Evolutionary conservation across 2,888 invertebrate genomes (phyloP), one percentile per base, ranked within the genome.

Genomic region (Caenorhabditis drosophilae): DNA sequence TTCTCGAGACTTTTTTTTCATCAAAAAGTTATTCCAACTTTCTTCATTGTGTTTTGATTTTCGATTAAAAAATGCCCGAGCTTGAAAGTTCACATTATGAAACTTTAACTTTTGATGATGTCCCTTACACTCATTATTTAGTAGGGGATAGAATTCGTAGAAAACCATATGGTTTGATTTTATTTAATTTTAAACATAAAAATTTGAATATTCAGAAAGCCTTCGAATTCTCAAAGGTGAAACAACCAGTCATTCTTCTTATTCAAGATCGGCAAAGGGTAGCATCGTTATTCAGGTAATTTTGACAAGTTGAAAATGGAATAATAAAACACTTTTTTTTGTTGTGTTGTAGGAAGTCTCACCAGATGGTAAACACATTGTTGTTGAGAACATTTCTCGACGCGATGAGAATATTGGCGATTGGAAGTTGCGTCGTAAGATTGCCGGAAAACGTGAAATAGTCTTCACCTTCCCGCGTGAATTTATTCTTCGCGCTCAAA

Each of bases 241-340:
- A 73, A 86, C 86, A 56, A 85, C 86, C 16, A 85, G 85, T 61
- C 86, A 86, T 71, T 85, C 86, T 1, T 86, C 86, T 12, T 87
- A 85, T 83, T 86, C 85, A 74, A 79, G 86, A 59, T 85, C 85
- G 20, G 86, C 86, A 41, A 86, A 86, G 69, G 86, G 86, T 38
- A 85, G 85, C 31, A 82, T 86, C 38, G 80, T 84, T 53, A 85
- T 86, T 62, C 77, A 77, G 66, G 75, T 73, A 36, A 31, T 31
- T 12, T 12, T 31, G 27, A 31, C 16, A 18, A 36, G n/a, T 31
- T 38, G 23, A 40, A 20, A 36, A 23, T 20, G 20, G 31, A 6
- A 9, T 12, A 9, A 31, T 12, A 35, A 49, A 22, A 25, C 18
- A 40, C 6, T 16, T 15, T 6, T 27, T 47, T 47, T 25, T 45